phyloP scores from a whole-genome alignment of 2,113 vertebrate species.

The Proterorhinus semilunaris region DNA sequence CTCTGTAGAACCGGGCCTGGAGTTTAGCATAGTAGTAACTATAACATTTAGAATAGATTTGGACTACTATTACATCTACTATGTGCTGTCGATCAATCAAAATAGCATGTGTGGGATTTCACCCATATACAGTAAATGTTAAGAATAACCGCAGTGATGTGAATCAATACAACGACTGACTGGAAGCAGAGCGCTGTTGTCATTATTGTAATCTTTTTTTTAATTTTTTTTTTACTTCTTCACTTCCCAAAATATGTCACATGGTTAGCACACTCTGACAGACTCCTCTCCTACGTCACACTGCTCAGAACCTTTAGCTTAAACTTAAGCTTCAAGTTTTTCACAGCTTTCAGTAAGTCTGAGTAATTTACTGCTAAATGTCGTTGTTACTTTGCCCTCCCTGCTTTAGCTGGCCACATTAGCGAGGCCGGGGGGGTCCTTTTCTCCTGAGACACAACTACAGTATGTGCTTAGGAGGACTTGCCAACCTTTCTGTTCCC shows the following conservation, averaged over 20 bases:
- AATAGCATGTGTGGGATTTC: not conserved
- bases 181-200: slow-evolving; percentile 14
- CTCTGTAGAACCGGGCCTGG: too few relatives aligned
- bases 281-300: slow-evolving; percentile 28
- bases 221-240: slow-evolving; percentile 15
- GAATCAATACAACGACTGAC: slow-evolving; percentile 1
- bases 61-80: not conserved
- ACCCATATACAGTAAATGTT: not conserved
- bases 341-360: not conserved
- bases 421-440: too few relatives aligned
- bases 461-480: too few relatives aligned
- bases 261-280: slow-evolving; percentile 1
- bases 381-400: not conserved
- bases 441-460: too few relatives aligned
- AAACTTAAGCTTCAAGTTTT: too few relatives aligned
- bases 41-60: not conserved
- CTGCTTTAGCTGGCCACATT: too few relatives aligned
- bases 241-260: slow-evolving; percentile 48
- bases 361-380: slow-evolving; percentile 1
- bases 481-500: too few relatives aligned
- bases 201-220: not conserved
- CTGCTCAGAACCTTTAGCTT: too few relatives aligned
- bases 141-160: slow-evolving; percentile 4
- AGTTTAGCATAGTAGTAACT: too few relatives aligned
- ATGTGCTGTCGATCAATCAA: not conserved